Conservation (phyloP, 1,140 invertebrate species). For the Drosophila lacteicornis region DNA sequence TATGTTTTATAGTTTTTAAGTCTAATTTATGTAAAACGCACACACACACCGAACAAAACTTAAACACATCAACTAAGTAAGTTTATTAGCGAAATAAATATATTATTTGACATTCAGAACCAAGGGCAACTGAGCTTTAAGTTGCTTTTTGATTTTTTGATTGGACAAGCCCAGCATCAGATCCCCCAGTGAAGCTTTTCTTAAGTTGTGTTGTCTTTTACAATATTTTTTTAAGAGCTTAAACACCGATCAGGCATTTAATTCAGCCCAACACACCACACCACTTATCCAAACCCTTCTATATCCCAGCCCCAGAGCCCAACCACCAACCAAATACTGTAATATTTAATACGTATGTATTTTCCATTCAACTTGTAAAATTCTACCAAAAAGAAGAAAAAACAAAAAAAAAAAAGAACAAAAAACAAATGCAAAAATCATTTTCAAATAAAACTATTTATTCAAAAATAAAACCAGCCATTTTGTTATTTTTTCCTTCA, state of each 20-base stretch:
- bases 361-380: slow-evolving; percentile 83
- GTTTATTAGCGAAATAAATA: slow-evolving; percentile 79
- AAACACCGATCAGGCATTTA: slow-evolving; percentile 20
- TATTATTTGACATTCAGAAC: slow-evolving; percentile 53
- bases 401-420: slow-evolving; percentile 38
- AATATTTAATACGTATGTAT: slow-evolving; percentile 80
- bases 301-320: slow-evolving; percentile 26
- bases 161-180: slow-evolving; percentile 23
- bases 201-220: slow-evolving; percentile 32
- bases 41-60: slow-evolving; percentile 35
- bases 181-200: slow-evolving; percentile 43
- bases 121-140: slow-evolving; percentile 38
- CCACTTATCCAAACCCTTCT: slow-evolving; percentile 22
- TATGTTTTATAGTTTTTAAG: slow-evolving; percentile 83
- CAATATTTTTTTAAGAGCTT: slow-evolving; percentile 9
- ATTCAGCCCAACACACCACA: slow-evolving; percentile 23
- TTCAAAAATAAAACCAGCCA: slow-evolving; percentile 73
- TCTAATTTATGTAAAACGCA: slow-evolving; percentile 69
- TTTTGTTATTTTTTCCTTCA: slow-evolving; percentile 50
- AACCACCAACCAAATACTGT: slow-evolving; percentile 63
- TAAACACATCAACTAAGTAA: slow-evolving; percentile 70
- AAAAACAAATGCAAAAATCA: slow-evolving; percentile 58
- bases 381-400: slow-evolving; percentile 75
- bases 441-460: slow-evolving; percentile 84
- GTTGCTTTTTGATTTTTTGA: slow-evolving; percentile 32